Evolutionary conservation across 2,888 invertebrate species (phyloP).

Genomic region (Uropetala carovei): DNA sequence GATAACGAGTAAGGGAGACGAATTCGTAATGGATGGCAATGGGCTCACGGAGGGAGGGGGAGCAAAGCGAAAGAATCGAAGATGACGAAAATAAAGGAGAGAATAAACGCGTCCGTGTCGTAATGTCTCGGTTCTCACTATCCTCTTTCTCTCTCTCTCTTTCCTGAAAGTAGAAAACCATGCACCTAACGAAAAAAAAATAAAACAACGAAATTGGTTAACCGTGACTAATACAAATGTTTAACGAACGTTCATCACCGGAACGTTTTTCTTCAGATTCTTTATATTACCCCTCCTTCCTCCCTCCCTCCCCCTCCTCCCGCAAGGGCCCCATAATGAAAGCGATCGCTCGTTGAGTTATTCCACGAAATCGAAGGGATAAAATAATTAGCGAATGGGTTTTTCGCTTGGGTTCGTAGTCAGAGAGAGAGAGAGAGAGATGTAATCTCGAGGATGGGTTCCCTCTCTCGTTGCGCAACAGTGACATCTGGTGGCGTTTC

Average conservation of each 20-base stretch:
- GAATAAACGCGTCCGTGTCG: not conserved
- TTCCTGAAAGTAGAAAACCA: not conserved
- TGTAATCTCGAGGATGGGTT: not conserved
- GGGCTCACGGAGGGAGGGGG: not conserved
- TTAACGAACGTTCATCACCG: not conserved
- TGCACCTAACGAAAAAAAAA: too few relatives aligned
- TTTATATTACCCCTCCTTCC: too few relatives aligned
- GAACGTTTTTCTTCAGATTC: not conserved
- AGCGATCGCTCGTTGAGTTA: not conserved
- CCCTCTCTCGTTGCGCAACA: not conserved
- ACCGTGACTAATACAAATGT: not conserved
- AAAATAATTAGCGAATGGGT: slow-evolving; percentile 49
- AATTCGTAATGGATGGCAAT: not conserved
- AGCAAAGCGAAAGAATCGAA: not conserved
- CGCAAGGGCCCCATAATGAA: not conserved
- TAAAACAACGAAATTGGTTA: not conserved
- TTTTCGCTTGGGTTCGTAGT: slow-evolving; percentile 18
- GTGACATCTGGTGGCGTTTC: slow-evolving; percentile 43
- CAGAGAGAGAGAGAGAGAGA: not conserved
- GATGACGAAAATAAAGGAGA: not conserved
- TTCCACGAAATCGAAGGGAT: slow-evolving; percentile 12
- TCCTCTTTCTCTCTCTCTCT: not conserved
- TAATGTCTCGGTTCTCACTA: not conserved
- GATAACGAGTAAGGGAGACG: not conserved
- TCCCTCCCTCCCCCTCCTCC: too few relatives aligned